Evolutionary conservation across 1,140 invertebrate species (phyloP).

Genomic region (Musca vetustissima): DNA sequence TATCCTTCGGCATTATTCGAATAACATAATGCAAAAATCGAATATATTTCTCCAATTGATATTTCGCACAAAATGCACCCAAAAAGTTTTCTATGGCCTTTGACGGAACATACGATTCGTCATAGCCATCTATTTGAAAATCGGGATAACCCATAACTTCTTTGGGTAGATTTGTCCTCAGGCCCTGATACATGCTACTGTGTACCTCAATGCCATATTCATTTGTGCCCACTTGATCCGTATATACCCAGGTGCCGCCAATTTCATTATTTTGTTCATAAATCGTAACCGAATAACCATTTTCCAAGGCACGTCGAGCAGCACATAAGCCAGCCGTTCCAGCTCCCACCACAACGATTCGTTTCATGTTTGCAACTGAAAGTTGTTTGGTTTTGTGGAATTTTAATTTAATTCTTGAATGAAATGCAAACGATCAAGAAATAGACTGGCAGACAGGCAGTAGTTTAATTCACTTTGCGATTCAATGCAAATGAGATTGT

Average conservation of each 20-base stretch:
- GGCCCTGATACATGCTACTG: slow-evolving; percentile 78
- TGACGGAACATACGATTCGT: slow-evolving; percentile 78
- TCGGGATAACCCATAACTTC: slow-evolving; percentile 89
- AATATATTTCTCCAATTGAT: slow-evolving; percentile 45
- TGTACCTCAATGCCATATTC: slow-evolving; percentile 78
- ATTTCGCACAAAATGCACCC: slow-evolving; percentile 73
- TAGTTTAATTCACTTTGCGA: no score
- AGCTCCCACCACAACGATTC: slow-evolving; percentile 68
- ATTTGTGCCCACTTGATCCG: slow-evolving; percentile 64
- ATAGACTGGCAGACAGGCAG: neutral
- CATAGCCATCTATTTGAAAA: slow-evolving; percentile 69
- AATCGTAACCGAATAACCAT: slow-evolving; percentile 67
- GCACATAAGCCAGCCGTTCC: slow-evolving; percentile 77
- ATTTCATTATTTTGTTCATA: slow-evolving; percentile 73
- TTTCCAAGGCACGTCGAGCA: slow-evolving; percentile 62
- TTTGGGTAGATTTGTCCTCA: slow-evolving; percentile 87
- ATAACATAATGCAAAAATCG: slow-evolving; percentile 49
- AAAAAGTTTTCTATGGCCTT: slow-evolving; percentile 81
- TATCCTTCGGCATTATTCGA: slow-evolving; percentile 33
- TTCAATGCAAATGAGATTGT: neutral
- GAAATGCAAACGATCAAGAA: no score
- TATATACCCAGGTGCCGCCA: slow-evolving; percentile 90
- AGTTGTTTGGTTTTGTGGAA: no score
- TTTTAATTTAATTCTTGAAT: no score
- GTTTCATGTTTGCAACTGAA: slow-evolving; percentile 11